These are phyloP conservation scores for Platypus cylindrus DNA, from an alignment of 2,888 invertebrate genomes.

Conservation along the genomic window DNA sequence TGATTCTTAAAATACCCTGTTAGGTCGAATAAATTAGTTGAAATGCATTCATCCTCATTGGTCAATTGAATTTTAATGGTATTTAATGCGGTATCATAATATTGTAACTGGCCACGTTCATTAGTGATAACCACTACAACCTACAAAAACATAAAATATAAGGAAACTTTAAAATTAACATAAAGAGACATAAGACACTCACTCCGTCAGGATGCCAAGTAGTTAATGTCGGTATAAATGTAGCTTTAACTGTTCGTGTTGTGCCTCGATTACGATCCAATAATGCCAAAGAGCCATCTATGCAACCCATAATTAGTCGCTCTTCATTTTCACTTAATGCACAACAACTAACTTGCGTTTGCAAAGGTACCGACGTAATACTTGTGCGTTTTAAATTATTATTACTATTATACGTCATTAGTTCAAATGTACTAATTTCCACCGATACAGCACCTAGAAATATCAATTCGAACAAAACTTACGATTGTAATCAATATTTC, in stretches of 20 bases:
- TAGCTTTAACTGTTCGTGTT: constrained; percentile 62
- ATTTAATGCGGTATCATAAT: constrained; percentile 59
- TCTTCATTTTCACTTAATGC: constrained; percentile 61
- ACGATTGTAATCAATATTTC: too few relatives aligned
- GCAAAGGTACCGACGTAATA: constrained; percentile 55
- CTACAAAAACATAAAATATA: constrained; percentile 5
- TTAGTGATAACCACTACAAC: constrained; percentile 53
- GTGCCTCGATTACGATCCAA: constrained; percentile 63
- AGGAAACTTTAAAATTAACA: constrained; percentile 2
- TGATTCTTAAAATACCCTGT: constrained; percentile 42
- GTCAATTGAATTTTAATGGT: constrained; percentile 53
- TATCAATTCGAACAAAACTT: too few relatives aligned
- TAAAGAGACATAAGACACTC: constrained; percentile 3
- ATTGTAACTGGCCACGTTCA: constrained; percentile 60
- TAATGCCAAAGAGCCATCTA: constrained; percentile 71
- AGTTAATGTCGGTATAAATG: constrained; percentile 63
- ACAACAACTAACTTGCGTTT: constrained; percentile 55
- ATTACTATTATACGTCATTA: too few relatives aligned
- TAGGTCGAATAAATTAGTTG: constrained; percentile 50
- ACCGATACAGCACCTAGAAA: constrained; percentile 48
- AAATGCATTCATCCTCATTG: constrained; percentile 47
- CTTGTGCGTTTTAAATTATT: constrained; percentile 49
- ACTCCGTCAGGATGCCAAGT: constrained; percentile 60
- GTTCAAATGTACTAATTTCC: constrained; percentile 52
- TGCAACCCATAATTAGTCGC: constrained; percentile 62